Percentiles rank a stretch among this genome's conserved stretches.
phyloP scores from a whole-genome alignment of 2,888 invertebrate genomes.

The Iphiclides podalirius region DNA sequence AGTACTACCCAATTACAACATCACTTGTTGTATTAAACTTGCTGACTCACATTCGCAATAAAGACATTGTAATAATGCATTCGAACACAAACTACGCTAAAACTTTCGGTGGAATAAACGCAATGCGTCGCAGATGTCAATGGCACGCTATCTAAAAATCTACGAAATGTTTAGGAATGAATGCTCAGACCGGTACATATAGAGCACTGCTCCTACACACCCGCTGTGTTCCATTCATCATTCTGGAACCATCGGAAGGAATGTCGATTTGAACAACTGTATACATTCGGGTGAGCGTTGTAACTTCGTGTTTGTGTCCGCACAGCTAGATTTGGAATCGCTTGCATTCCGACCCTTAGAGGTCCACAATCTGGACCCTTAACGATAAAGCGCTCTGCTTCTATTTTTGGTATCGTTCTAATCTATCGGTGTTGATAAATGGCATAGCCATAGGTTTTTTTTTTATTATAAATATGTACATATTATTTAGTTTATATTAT shows the following conservation, averaged over 20 bases:
- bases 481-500: no score
- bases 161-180: no score
- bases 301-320: background rate
- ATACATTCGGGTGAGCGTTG: background rate
- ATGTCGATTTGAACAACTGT: slow-evolving; percentile 3
- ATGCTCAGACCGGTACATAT: no score
- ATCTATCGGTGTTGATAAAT: slow-evolving; percentile 14
- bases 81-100: no score
- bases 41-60: no score
- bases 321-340: background rate
- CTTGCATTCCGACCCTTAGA: background rate
- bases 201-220: slow-evolving; percentile 33
- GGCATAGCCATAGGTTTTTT: background rate
- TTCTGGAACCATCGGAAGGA: slow-evolving; percentile 25
- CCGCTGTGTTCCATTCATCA: slow-evolving; percentile 40
- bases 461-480: background rate
- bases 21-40: no score
- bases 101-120: no score
- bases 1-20: no score
- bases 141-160: no score
- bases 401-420: slow-evolving; percentile 13
- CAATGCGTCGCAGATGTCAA: no score
- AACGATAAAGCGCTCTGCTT: slow-evolving; percentile 13
- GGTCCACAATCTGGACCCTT: slow-evolving; percentile 7
- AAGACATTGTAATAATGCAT: no score